These are phyloP conservation scores for Rhea pennata DNA, from an alignment of 2,113 vertebrate genomes.

Conservation along the genomic window DNA sequence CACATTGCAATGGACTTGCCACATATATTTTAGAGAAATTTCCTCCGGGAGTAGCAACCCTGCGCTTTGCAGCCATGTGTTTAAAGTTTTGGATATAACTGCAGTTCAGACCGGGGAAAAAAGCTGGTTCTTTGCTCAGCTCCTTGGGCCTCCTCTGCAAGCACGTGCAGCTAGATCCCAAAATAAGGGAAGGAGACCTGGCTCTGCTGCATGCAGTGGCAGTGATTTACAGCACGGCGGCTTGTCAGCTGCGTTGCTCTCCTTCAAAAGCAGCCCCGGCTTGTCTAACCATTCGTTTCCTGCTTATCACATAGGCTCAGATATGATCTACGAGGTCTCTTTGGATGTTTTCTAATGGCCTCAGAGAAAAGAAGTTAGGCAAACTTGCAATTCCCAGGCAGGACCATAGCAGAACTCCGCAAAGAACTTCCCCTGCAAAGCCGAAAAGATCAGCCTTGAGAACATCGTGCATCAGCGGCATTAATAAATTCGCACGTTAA, in stretches of 20 bases:
- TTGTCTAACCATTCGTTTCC: neutral
- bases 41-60: neutral
- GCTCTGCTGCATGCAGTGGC: neutral
- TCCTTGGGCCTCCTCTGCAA: neutral
- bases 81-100: neutral
- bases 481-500: neutral
- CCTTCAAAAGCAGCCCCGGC: neutral
- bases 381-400: neutral
- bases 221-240: neutral
- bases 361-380: neutral
- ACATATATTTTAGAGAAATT: fast-evolving
- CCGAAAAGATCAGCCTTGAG: neutral
- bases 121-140: neutral
- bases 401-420: neutral
- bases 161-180: neutral
- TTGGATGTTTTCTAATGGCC: neutral
- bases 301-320: neutral
- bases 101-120: neutral
- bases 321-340: neutral
- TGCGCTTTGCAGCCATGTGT: neutral
- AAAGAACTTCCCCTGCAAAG: neutral
- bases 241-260: neutral
- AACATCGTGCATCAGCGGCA: neutral
- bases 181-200: neutral
- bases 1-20: neutral